These are phyloP conservation scores for Typhlichthys subterraneus DNA, from an alignment of 2,797 vertebrate genomes.

Conservation along the genomic window DNA sequence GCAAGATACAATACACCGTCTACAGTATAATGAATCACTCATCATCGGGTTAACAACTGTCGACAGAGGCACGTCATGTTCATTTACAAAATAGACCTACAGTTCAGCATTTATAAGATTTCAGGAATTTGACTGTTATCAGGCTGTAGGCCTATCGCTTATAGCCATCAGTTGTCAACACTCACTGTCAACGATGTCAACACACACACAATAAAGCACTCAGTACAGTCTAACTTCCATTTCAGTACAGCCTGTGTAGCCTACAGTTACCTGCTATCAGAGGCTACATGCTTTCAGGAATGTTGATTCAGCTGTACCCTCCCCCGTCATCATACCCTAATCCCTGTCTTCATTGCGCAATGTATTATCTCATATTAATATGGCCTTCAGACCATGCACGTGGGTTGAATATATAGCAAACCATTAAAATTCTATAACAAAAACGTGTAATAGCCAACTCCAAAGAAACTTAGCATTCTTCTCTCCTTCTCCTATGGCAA, in stretches of 20 bases:
- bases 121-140: not conserved
- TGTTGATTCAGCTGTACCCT: constrained; percentile 43
- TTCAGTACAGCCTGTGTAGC: too few relatives aligned
- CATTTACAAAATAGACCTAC: constrained; percentile 64
- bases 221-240: too few relatives aligned
- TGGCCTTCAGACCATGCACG: not conserved
- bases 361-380: constrained; percentile 18
- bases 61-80: not conserved
- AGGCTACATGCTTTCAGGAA: constrained; percentile 33
- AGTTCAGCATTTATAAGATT: constrained; percentile 25
- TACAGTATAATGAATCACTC: not conserved
- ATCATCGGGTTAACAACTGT: not conserved
- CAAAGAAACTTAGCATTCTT: constrained; percentile 55
- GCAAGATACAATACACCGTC: not conserved
- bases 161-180: too few relatives aligned
- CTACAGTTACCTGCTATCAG: constrained; percentile 9
- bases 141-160: too few relatives aligned
- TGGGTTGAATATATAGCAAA: not conserved
- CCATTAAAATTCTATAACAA: constrained; percentile 22
- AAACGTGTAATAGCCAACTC: constrained; percentile 44
- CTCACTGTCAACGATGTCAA: too few relatives aligned
- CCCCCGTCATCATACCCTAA: constrained; percentile 6
- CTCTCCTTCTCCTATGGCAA: constrained; percentile 36
- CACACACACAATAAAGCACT: too few relatives aligned
- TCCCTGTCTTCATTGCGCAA: constrained; percentile 50